Percentiles rank a stretch among this genome's conserved stretches.
Evolutionary conservation across 2,888 invertebrate genomes (phyloP).

Genomic region (Campaea margaritaria): DNA sequence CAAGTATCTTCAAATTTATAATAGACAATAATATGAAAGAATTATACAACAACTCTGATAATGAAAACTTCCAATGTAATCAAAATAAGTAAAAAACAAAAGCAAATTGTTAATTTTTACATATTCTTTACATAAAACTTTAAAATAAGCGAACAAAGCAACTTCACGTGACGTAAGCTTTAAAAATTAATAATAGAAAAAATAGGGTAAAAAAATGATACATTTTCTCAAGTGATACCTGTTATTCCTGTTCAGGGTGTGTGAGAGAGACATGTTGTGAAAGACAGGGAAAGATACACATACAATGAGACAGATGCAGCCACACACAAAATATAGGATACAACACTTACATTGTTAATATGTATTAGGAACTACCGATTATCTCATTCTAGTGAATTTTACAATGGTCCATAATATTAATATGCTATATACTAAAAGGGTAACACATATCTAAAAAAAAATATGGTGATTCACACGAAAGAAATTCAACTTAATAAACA

Average conservation of each 20-base stretch:
- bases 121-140: slow-evolving; percentile 21
- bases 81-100: slow-evolving; percentile 12
- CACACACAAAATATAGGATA: slow-evolving; percentile 64
- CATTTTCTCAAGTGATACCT: slow-evolving; percentile 76
- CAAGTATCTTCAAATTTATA: slow-evolving; percentile 10
- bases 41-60: neutral
- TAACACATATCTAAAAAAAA: neutral
- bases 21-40: slow-evolving; percentile 31
- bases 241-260: slow-evolving; percentile 82
- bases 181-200: slow-evolving; percentile 51
- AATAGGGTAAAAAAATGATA: slow-evolving; percentile 57
- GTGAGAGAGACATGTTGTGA: slow-evolving; percentile 83
- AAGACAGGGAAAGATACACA: slow-evolving; percentile 83
- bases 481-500: neutral
- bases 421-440: neutral
- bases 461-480: slow-evolving; percentile 4
- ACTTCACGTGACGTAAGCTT: slow-evolving; percentile 77
- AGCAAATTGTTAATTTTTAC: slow-evolving; percentile 19
- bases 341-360: slow-evolving; percentile 40
- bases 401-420: slow-evolving; percentile 4
- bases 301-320: slow-evolving; percentile 83
- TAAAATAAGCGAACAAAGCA: slow-evolving; percentile 63
- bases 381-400: slow-evolving; percentile 33
- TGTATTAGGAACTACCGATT: slow-evolving; percentile 36
- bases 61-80: slow-evolving; percentile 8